Evolutionary conservation across 2,797 vertebrate species (phyloP), one percentile per base, ranked within the genome.

Genomic region (Buceros bicornis): DNA sequence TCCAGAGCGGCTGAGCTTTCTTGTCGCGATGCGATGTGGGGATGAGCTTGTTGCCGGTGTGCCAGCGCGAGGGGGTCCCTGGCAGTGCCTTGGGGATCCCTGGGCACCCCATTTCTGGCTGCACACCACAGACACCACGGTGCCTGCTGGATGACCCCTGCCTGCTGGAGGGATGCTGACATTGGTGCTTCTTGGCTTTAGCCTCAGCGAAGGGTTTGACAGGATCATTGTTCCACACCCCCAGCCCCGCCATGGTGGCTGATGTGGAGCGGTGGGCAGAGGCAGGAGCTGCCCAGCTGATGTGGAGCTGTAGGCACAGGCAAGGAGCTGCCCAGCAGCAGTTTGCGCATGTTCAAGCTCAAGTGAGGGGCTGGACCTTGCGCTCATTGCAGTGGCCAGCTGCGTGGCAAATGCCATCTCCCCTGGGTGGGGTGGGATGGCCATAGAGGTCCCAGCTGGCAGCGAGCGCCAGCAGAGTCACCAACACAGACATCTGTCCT

Each of bases 141-240:
- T 45, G 43, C 61, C 20, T 29, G 45, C 56, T 74, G 66, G 28
- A 5, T 56, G 19, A 89, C 18, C 48, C 48, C 20, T 2, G 0
- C 5, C 0, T 2, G 3, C 65, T 26, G 24, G n/a, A 31, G 51
- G 24, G 17, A 19, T 47, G 24, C 31, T 3, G 1, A 0, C 5
- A 1, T n/a, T 15, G 50, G 19, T 70, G 29, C 60, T 51, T 58
- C 37, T 85, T 80, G 60, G 50, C 78, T 82, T 61, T 33, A 79
- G 57, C 26, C 58, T 87, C 89, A n/a, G 50, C 15, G 24, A 22
- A 61, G 37, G 35, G 22, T 57, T 58, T 87, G 73, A 50, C 45
- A 76, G 57, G 66, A 31, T 16, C 35, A 6, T 19, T 3, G 1
- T 64, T 31, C 18, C 45, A 73, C 20, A 33, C 43, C 33, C 22